Evolutionary conservation across 2,113 vertebrate genomes (phyloP), one percentile per base, ranked within the genome.

Genomic region (Phyllopteryx taeniolatus): DNA sequence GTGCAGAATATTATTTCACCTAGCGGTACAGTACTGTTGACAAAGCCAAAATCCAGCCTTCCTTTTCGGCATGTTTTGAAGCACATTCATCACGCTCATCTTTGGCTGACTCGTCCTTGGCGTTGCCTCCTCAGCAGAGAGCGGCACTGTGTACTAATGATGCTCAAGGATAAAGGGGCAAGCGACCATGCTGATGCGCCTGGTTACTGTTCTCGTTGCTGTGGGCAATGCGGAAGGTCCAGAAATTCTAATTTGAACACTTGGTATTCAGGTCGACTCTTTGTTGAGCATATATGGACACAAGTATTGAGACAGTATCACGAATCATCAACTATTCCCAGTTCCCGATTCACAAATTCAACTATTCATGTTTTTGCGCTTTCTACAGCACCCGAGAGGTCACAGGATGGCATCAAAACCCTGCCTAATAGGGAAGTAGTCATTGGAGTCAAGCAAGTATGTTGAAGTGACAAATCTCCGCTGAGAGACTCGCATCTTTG

Each of bases 81-180:
- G 47, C n/a, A 17, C 64, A 66, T 47, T 66, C 44, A 66, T 47
- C 64, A 31, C 9, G 64, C 62, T 43, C 35, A n/a, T 39, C 62
- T 64, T 13, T 5, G 62, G 39, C 64, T 66, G 43, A 19, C 64
- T 66, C 17, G 64, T 13, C 64, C 64, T 66, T 66, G 64, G 47
- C 44, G 64, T 49, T 49, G 64, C 64, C 64, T 66, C 22, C 44
- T 49, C 64, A 66, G 64, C 64, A 47, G 44, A 66, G 64, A 14
- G 43, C 15, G 27, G 64, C 64, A 8, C 64, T 66, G 64, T 66
- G 43, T 66, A 47, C 64, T 66, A 66, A 66, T 66, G 43, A 66
- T 47, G 44, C 44, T 66, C 43, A 66, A 47, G 64, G 64, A 66
- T 22, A 66, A 66, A 47, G 6, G 64, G 64, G 20, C 64, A 47